Evolutionary conservation across 1,140 invertebrate species (phyloP), one percentile per base, ranked within the genome.

Genomic region (Acromyrmex echinatior): DNA sequence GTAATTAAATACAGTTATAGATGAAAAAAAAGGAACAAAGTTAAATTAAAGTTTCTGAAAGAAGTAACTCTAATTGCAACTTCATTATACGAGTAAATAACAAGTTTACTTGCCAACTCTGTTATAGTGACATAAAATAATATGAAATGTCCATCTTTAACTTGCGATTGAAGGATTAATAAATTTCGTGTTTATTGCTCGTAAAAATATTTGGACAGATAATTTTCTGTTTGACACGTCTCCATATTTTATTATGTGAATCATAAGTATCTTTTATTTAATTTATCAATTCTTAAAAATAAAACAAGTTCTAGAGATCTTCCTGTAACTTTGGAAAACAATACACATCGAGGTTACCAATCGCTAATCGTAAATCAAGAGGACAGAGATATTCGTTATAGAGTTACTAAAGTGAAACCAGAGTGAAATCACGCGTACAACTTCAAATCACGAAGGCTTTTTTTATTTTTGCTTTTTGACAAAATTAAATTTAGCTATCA

Each of bases 401-500:
- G n/a, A 31, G 18, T 79, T 49, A 35, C 39, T 45, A 45, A 51
- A 84, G 12, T 62, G 39, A 45, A 45, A 45, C 9, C 39, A 45
- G 39, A 63, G 12, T 49, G 45, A 76, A 84, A 84, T 76, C 39
- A 71, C 14, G 62, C 62, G 28, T 14, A 49, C 76, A 76, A 21
- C 21, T 82, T 74, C 2, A 39, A 62, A 49, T 45, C 35, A 16
- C 14, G 14, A 45, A 16, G n/a, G 14, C 1, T 70, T 45, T 66
- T 77, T 82, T 73, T 71, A 53, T 63, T 28, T 18, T 31, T 79
- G 51, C 60, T 49, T 81, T 35, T 68, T 35, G 58, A 74, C 53
- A n/a, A 71, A 82, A 87, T 81, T 87, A 76, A 49, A 77, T 62
- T 71, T 58, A 21, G 7, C 86, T 76, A 82, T 84, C 53, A 82